These are phyloP conservation scores for Hydrozoanthus gracilis DNA, from an alignment of 92 coral and sea anemone species.

Conservation along the genomic window DNA sequence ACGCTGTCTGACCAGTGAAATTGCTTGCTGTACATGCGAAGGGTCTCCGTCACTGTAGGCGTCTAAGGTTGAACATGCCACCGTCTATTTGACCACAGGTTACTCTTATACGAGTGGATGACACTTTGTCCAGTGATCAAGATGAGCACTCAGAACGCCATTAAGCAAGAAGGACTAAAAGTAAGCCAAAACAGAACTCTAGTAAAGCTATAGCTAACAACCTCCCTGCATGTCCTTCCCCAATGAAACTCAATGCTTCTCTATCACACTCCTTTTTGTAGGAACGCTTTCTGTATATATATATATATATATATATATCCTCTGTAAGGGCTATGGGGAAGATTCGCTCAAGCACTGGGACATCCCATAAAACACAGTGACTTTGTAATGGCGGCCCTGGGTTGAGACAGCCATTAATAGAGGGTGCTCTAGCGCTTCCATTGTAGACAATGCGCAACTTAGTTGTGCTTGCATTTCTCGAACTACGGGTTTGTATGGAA, in stretches of 20 bases:
- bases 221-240: neutral
- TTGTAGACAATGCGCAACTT: neutral
- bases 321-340: constrained; percentile 27
- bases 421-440: neutral
- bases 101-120: neutral
- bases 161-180: neutral
- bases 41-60: too few relatives aligned
- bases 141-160: neutral
- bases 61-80: neutral
- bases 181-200: neutral
- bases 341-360: neutral
- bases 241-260: neutral
- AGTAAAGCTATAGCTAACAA: neutral
- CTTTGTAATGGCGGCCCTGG: neutral
- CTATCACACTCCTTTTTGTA: constrained; percentile 5
- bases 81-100: neutral
- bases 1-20: too few relatives aligned
- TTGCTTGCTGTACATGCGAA: too few relatives aligned
- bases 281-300: neutral
- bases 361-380: neutral
- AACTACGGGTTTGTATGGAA: neutral
- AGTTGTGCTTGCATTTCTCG: neutral
- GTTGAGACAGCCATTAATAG: constrained; percentile 2
- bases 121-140: constrained; percentile 11
- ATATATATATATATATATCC: too few relatives aligned